Percentiles rank a stretch among this genome's conserved stretches.
Evolutionary conservation across 2,888 invertebrate genomes (phyloP).

Genomic region (Cinara cedri): DNA sequence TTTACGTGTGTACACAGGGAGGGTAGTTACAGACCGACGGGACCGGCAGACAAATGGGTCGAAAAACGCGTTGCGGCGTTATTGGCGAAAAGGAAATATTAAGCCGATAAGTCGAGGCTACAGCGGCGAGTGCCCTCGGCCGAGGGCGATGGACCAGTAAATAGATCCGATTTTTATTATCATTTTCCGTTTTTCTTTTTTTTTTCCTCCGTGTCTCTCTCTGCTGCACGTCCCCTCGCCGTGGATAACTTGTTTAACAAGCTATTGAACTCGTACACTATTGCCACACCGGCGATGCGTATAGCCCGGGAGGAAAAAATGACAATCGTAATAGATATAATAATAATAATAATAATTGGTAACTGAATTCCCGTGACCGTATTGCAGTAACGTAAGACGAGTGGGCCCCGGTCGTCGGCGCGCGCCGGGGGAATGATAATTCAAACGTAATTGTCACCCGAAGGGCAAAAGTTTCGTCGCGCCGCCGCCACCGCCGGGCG

Average conservation of each 20-base stretch:
- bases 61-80: too few species aligned
- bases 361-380: slow-evolving; percentile 52
- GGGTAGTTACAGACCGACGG: too few species aligned
- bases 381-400: slow-evolving; percentile 46
- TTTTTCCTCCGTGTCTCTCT: not conserved
- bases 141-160: too few species aligned
- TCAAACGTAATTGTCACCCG: slow-evolving; percentile 56
- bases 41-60: too few species aligned
- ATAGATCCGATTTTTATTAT: not conserved
- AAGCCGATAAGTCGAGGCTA: too few species aligned
- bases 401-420: slow-evolving; percentile 1
- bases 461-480: slow-evolving; percentile 53
- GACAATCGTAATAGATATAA: slow-evolving; percentile 55
- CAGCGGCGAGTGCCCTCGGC: too few species aligned
- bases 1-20: too few species aligned
- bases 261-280: slow-evolving; percentile 46
- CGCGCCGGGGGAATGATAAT: slow-evolving; percentile 54
- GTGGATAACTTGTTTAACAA: slow-evolving; percentile 35
- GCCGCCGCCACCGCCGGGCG: not conserved
- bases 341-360: slow-evolving; percentile 45
- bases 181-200: not conserved
- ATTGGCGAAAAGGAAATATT: too few species aligned
- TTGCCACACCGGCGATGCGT: not conserved
- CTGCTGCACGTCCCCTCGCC: too few species aligned
- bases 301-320: slow-evolving; percentile 5